Percentiles rank a stretch among this genome's conserved stretches.
These are phyloP conservation scores for Tetragonisca angustula DNA, from an alignment of 2,888 invertebrate species.

Conservation along the genomic window DNA sequence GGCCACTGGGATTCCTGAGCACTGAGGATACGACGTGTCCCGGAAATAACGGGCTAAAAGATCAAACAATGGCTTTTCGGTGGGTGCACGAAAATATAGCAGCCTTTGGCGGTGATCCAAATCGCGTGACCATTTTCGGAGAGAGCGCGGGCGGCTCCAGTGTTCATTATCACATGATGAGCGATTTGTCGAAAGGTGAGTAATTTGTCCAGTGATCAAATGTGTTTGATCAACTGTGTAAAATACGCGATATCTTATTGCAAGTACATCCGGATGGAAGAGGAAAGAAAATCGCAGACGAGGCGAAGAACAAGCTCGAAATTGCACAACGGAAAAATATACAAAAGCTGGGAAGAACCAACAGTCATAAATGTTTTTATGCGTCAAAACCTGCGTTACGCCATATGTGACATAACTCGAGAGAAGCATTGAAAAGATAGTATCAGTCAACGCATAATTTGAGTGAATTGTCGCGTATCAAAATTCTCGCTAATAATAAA, in stretches of 20 bases:
- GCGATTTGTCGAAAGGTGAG: constrained; percentile 86
- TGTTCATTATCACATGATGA: constrained; percentile 89
- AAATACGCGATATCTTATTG: not conserved
- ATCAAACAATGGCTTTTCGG: constrained; percentile 87
- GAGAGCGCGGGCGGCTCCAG: constrained; percentile 90
- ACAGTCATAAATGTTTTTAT: not conserved
- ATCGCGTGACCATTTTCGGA: constrained; percentile 88
- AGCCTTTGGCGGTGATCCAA: constrained; percentile 87
- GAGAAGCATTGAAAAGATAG: not conserved
- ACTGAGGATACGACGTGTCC: constrained; percentile 88
- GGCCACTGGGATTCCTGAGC: constrained; percentile 88
- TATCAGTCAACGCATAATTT: not conserved
- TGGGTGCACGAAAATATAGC: constrained; percentile 88
- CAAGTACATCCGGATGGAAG: too few relatives aligned
- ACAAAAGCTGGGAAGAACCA: too few relatives aligned
- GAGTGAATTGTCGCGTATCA: constrained; percentile 2
- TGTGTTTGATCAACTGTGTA: not conserved
- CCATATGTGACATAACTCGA: not conserved
- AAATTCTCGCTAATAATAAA: not conserved
- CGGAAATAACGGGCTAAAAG: constrained; percentile 89
- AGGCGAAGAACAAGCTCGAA: not conserved
- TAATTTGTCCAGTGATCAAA: too few relatives aligned
- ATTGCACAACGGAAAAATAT: not conserved
- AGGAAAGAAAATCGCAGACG: too few relatives aligned
- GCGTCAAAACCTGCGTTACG: not conserved